phyloP scores from a whole-genome alignment of 2,113 vertebrate genomes.

The Solea solea region DNA sequence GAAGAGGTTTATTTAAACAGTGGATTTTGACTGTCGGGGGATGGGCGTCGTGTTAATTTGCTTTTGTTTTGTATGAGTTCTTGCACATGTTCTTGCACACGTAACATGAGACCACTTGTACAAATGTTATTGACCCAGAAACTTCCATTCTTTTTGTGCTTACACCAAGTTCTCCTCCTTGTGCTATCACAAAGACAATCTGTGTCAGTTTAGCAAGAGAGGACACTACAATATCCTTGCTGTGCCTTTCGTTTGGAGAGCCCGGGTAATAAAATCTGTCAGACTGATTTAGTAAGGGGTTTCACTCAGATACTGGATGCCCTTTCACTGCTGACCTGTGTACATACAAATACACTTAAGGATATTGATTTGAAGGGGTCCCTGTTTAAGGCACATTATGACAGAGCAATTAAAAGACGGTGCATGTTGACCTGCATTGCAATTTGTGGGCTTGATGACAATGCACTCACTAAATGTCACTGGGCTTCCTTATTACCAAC shows the following conservation, averaged over 20 bases:
- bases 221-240: slow-evolving; percentile 19
- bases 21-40: no score
- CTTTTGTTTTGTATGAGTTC: no score
- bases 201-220: no score
- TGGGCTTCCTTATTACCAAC: slow-evolving; percentile 31
- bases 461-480: slow-evolving; percentile 42
- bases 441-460: slow-evolving; percentile 57
- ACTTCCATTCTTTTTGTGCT: no score
- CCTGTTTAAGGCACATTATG: slow-evolving; percentile 35
- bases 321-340: slow-evolving; percentile 21
- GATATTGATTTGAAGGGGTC: slow-evolving; percentile 52
- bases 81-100: no score
- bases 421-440: slow-evolving; percentile 43
- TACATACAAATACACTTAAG: slow-evolving; percentile 6
- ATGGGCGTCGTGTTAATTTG: no score
- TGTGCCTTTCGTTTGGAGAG: slow-evolving; percentile 20
- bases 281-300: slow-evolving; percentile 19
- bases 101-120: no score
- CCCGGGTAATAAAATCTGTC: slow-evolving; percentile 18
- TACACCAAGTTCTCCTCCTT: no score
- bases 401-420: slow-evolving; percentile 61
- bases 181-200: no score
- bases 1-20: no score
- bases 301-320: slow-evolving; percentile 25
- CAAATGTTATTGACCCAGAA: no score